Evolutionary conservation across 2,888 invertebrate species (phyloP).

Genomic region (Lydus trimaculatus): DNA sequence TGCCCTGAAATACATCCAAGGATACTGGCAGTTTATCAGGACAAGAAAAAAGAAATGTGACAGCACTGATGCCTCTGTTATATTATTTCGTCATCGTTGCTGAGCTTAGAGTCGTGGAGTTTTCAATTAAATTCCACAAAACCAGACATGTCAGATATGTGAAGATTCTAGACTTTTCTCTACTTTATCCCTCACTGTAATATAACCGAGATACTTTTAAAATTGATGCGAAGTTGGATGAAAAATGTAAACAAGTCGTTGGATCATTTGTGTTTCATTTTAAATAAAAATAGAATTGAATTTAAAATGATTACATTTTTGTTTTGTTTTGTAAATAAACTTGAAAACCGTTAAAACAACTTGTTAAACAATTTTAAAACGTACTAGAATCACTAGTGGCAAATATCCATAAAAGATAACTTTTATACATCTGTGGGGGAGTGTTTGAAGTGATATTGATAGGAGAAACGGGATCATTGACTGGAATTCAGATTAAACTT

Average conservation of each 20-base stretch:
- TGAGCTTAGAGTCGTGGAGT: background rate
- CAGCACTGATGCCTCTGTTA: conserved; percentile 9
- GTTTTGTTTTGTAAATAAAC: background rate
- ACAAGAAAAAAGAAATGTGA: conserved; percentile 1
- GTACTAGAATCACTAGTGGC: background rate
- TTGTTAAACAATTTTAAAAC: background rate
- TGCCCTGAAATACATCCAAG: background rate
- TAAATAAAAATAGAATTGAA: background rate
- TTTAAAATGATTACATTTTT: background rate
- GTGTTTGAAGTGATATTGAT: background rate
- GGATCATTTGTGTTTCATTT: background rate
- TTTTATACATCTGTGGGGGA: background rate
- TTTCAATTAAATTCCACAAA: conserved; percentile 13
- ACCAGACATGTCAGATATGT: conserved; percentile 5
- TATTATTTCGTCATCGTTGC: background rate
- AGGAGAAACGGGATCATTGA: background rate
- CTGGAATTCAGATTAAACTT: background rate
- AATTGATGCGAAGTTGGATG: background rate
- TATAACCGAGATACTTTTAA: background rate
- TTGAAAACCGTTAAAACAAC: background rate
- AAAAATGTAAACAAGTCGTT: background rate
- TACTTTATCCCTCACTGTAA: background rate
- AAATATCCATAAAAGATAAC: background rate
- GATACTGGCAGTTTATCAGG: conserved; percentile 5
- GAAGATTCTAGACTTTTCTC: conserved; percentile 2